Base-by-base conservation (phyloP, 2,888 invertebrate species). In the Digitonthophagus gazella region DNA sequence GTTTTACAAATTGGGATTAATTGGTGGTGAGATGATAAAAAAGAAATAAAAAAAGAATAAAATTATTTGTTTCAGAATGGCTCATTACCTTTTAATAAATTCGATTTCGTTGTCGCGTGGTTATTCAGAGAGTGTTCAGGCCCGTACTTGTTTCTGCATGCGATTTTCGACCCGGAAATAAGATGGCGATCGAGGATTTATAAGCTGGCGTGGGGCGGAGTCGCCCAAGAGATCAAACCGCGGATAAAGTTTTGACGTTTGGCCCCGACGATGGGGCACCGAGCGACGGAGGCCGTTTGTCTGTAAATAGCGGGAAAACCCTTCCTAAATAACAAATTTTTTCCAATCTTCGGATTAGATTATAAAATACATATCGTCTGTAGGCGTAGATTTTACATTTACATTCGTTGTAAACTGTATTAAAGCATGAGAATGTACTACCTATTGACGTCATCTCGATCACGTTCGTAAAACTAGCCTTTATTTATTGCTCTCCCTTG, bases 91-190 rank as follows among this genome's bases (percentile, higher is more conserved):
- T 97, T 98, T 84, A 95, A 92, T 77, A 96, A 97, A 86, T 92
- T 95, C 81, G 96, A 97, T 83, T 98, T 96, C 81, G 90, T 97
- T 66, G 88, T 96, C 68, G 96, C 94, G 22, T 99, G 98, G 98
- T 85, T 96, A 78, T 92, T 97, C 83, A 91, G 97, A 72, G 98
- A 98, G 86, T 86, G 90, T 65, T 92, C 93, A 75, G 94, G 97
- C 72, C 93, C 97, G 2, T 93, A 95, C 80, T 86, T 97, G 72
- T 93, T 97, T 82, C 85, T 94, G 54, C 90, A 91, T 78, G 97
- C 98, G 54, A 86, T 98, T 68, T 88, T 93, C 78, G 90, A 93
- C 82, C 95, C 96, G 0, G 89, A 92, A 72, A 96, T 99, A 78
- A 89, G 90, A 81, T 99, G 99, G 99, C 88, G 98, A 78, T 91